Percentiles rank a stretch among this genome's conserved stretches.
Conservation (phyloP, 2,113 vertebrate species). For the Halcyon malimbica region DNA sequence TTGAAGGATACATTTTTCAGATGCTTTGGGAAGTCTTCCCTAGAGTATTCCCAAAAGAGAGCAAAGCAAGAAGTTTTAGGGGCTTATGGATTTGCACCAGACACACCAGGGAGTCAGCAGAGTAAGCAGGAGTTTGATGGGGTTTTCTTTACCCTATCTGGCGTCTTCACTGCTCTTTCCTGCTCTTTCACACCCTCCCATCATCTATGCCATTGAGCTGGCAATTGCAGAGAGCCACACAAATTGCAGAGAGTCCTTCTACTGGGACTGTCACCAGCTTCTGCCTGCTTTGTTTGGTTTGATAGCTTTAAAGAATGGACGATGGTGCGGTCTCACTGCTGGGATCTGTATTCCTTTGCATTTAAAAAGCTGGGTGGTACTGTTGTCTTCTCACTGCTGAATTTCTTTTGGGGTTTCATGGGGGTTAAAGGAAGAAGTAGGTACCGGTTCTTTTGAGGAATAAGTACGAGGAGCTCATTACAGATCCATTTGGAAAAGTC, state of each 20-base stretch:
- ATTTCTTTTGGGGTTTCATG: background rate
- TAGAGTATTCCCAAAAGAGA: background rate
- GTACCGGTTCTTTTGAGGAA: background rate
- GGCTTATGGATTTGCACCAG: background rate
- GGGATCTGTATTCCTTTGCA: background rate
- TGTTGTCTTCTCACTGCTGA: background rate
- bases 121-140: background rate
- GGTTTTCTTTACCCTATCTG: background rate
- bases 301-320: background rate
- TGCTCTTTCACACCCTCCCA: background rate
- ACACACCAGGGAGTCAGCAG: background rate
- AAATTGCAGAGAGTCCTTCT: background rate
- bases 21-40: background rate
- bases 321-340: background rate
- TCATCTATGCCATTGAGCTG: background rate
- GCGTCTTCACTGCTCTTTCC: background rate
- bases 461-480: background rate
- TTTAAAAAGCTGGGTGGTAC: background rate
- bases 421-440: background rate
- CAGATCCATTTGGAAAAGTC: background rate
- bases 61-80: background rate
- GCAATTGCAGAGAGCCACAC: background rate
- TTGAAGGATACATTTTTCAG: background rate
- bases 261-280: background rate
- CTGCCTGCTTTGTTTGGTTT: constrained; percentile 5